These are phyloP conservation scores for Typhlichthys eigenmanni DNA, from an alignment of 2,797 vertebrate species.

Conservation along the genomic window DNA sequence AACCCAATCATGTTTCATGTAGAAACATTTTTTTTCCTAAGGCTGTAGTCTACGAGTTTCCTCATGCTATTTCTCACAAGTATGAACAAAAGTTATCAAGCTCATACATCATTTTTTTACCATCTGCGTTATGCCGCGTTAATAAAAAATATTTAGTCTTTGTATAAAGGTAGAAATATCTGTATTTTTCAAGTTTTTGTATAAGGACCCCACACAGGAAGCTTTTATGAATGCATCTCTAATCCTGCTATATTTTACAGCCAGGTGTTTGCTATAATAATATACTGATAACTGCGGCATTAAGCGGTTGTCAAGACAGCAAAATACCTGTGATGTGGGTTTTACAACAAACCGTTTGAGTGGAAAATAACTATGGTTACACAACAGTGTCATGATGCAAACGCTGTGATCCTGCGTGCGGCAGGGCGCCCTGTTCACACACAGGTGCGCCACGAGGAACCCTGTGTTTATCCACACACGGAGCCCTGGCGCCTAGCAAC, in stretches of 20 bases:
- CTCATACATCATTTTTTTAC: too few relatives aligned
- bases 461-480: conserved; percentile 65
- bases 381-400: conserved; percentile 56
- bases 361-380: conserved; percentile 71
- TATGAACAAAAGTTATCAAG: too few relatives aligned
- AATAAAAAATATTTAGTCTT: too few relatives aligned
- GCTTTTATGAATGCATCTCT: background rate
- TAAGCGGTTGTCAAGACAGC: conserved; percentile 43
- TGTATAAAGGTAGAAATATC: too few relatives aligned
- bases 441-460: conserved; percentile 67
- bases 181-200: too few relatives aligned
- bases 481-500: conserved; percentile 72
- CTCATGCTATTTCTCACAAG: too few relatives aligned
- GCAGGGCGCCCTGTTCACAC: conserved; percentile 63
- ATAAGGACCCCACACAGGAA: too few relatives aligned
- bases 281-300: conserved; percentile 19
- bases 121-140: too few relatives aligned
- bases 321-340: conserved; percentile 7
- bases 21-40: conserved; percentile 3
- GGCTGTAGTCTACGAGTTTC: too few relatives aligned
- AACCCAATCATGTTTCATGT: conserved; percentile 43
- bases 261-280: background rate
- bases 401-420: conserved; percentile 21
- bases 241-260: too few relatives aligned
- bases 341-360: conserved; percentile 34